Conservation (phyloP, 2,113 vertebrate species). For the Bos indicus region DNA sequence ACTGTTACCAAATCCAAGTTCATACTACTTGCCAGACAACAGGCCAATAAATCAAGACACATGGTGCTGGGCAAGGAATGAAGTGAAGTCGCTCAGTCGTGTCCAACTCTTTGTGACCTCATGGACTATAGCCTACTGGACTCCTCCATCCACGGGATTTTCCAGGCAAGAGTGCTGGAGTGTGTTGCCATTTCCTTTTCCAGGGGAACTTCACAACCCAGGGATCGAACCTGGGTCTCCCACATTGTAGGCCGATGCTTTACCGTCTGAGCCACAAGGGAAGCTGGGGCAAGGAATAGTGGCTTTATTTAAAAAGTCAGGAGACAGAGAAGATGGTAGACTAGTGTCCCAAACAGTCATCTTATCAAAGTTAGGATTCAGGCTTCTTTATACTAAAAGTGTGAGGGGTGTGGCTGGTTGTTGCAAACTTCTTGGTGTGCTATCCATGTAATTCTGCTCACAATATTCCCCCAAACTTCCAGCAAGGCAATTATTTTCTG, state of each 20-base stretch:
- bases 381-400: background rate
- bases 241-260: too few species aligned
- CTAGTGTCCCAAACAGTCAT: background rate
- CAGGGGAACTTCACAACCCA: too few species aligned
- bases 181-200: too few species aligned
- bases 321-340: background rate
- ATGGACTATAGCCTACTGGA: too few species aligned
- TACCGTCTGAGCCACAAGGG: too few species aligned
- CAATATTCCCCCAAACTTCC: background rate
- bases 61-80: background rate
- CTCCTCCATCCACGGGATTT: too few species aligned
- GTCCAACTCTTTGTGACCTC: too few species aligned
- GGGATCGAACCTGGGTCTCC: too few species aligned
- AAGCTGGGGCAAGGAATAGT: background rate
- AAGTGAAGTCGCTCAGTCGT: too few species aligned
- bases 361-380: background rate
- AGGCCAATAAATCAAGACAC: background rate
- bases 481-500: background rate
- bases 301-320: background rate
- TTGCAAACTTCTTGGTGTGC: background rate
- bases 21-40: background rate
- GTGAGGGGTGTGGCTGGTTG: background rate
- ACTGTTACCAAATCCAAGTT: background rate
- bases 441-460: background rate
- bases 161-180: too few species aligned